Evolutionary conservation across 2,888 invertebrate genomes (phyloP).

Genomic region (Gisinianus flammeolus): DNA sequence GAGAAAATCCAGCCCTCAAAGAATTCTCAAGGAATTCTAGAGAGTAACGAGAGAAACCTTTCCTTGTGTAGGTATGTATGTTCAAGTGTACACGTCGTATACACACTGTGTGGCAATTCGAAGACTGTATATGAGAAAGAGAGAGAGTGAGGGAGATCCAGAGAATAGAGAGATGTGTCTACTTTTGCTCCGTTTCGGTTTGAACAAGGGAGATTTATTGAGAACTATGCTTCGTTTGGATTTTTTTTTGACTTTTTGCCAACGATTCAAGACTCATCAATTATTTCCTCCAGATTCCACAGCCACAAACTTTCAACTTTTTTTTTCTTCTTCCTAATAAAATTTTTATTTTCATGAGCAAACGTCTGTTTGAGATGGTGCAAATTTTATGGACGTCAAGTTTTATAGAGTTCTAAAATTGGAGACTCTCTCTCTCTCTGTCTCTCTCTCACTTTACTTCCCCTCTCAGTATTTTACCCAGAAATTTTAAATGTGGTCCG

Average conservation of each 20-base stretch:
- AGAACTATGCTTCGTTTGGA: constrained; percentile 34
- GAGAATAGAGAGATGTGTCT: too few species aligned
- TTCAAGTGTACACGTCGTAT: not conserved
- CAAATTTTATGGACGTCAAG: constrained; percentile 30
- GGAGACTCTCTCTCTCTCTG: constrained; percentile 15
- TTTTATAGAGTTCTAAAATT: constrained; percentile 37
- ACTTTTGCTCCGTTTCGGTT: too few species aligned
- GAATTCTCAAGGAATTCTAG: not conserved
- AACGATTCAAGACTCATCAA: constrained; percentile 32
- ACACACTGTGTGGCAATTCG: not conserved
- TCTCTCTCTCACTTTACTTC: too few species aligned
- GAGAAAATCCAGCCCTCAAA: not conserved
- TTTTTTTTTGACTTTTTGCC: constrained; percentile 35
- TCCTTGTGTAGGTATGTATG: not conserved
- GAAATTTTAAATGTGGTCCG: too few species aligned
- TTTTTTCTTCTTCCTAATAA: constrained; percentile 1
- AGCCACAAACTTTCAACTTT: not conserved
- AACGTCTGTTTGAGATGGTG: constrained; percentile 28
- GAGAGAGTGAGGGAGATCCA: not conserved
- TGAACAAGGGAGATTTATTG: constrained; percentile 26
- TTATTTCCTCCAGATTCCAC: constrained; percentile 19
- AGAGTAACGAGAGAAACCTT: not conserved
- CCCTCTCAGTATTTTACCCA: too few species aligned
- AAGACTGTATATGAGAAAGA: not conserved
- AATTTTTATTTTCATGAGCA: constrained; percentile 29